Evolutionary conservation across 1,140 invertebrate genomes (phyloP).

Genomic region (Tetragnatha versicolor): DNA sequence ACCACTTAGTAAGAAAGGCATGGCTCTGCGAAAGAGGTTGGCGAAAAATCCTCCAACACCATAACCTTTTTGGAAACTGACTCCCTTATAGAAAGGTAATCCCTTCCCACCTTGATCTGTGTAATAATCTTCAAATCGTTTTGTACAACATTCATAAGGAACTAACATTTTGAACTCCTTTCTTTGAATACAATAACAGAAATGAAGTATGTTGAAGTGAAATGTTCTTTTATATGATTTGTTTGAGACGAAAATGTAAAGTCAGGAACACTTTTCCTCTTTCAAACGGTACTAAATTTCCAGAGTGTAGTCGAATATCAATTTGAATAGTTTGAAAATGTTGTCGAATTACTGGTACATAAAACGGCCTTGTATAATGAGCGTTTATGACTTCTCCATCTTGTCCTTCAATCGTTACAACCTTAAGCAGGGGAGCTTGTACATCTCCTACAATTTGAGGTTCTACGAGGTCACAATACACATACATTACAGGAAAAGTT

Average conservation of each 20-base stretch:
- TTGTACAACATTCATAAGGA: neutral
- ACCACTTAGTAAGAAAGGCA: conserved; percentile 14
- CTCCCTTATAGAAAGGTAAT: conserved; percentile 1
- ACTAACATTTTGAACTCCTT: neutral
- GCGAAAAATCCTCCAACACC: neutral
- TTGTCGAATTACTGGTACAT: neutral
- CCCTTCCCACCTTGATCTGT: neutral
- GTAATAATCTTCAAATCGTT: conserved; percentile 17
- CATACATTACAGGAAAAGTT: neutral
- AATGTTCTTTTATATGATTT: neutral
- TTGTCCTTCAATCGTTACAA: neutral
- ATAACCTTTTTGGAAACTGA: neutral
- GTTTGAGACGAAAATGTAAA: neutral
- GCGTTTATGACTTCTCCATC: conserved; percentile 8
- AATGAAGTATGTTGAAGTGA: neutral
- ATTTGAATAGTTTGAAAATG: conserved; percentile 16
- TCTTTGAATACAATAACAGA: neutral
- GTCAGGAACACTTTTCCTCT: conserved; percentile 17
- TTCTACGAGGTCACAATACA: neutral
- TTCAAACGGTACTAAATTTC: conserved; percentile 11
- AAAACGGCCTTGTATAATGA: conserved; percentile 13
- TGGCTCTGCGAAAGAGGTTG: neutral
- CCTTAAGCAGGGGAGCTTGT: conserved; percentile 3
- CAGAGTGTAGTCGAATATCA: neutral
- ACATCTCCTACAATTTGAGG: conserved; percentile 7